A percentile compares a stretch with the other conserved stretches of the same genome.
These are phyloP conservation scores for Oreochromis spilurus DNA, from an alignment of 2,113 vertebrate species.

Conservation along the genomic window DNA sequence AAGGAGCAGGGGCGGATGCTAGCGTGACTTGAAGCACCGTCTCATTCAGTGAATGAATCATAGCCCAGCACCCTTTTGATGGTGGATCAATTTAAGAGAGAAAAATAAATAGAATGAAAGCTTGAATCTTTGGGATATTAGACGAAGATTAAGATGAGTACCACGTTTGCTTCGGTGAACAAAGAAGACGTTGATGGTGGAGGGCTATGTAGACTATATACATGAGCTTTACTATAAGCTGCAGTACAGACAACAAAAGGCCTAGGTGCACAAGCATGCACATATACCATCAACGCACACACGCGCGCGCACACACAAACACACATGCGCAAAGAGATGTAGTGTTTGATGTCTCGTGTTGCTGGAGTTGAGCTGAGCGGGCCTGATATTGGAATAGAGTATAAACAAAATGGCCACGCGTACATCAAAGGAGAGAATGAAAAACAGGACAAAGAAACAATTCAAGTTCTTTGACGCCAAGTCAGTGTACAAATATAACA, in stretches of 20 bases:
- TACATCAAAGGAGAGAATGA: slow-evolving; percentile 35
- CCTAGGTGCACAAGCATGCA: slow-evolving; percentile 19
- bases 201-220: slow-evolving; percentile 34
- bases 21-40: slow-evolving; percentile 13
- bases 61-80: slow-evolving; percentile 26
- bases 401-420: slow-evolving; percentile 47
- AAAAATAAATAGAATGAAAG: slow-evolving; percentile 61
- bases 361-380: slow-evolving; percentile 48
- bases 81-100: slow-evolving; percentile 32
- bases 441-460: slow-evolving; percentile 60
- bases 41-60: slow-evolving; percentile 22
- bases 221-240: slow-evolving; percentile 42
- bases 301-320: background rate
- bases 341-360: slow-evolving; percentile 58
- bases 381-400: slow-evolving; percentile 56
- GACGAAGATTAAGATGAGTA: slow-evolving; percentile 46
- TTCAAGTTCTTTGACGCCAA: slow-evolving; percentile 71
- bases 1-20: slow-evolving; percentile 1
- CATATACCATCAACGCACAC: background rate
- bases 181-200: slow-evolving; percentile 21
- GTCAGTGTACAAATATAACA: slow-evolving; percentile 65
- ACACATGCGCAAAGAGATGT: slow-evolving; percentile 35
- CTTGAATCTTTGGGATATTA: slow-evolving; percentile 61
- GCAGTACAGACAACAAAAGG: slow-evolving; percentile 31
- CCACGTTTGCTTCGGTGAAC: slow-evolving; percentile 41